Percentiles rank a stretch among this genome's conserved stretches.
These are phyloP conservation scores for Malurus cyaneus DNA, from an alignment of 2,113 vertebrate species.

Conservation along the genomic window DNA sequence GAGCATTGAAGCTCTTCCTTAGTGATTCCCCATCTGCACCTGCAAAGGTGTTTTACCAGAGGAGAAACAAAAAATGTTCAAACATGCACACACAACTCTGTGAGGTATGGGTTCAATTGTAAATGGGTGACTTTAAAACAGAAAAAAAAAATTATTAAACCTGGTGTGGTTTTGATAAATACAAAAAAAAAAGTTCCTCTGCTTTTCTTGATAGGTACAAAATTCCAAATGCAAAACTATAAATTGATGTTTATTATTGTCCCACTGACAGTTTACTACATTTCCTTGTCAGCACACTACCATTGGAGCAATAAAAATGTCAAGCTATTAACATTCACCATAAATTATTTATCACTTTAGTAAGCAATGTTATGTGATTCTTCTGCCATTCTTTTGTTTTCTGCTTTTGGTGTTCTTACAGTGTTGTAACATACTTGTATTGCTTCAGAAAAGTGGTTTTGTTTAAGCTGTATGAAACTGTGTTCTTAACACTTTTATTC, in stretches of 20 bases:
- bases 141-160: not conserved
- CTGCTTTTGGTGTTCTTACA: slow-evolving; percentile 30
- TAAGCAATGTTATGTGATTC: slow-evolving; percentile 28
- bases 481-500: slow-evolving; percentile 65
- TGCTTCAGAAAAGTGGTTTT: slow-evolving; percentile 42
- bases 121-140: not conserved
- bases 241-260: not conserved
- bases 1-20: not conserved
- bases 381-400: slow-evolving; percentile 35
- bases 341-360: slow-evolving; percentile 45
- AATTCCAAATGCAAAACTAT: not conserved
- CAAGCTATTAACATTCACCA: slow-evolving; percentile 31
- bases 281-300: slow-evolving; percentile 46
- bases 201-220: not conserved
- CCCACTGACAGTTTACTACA: not conserved
- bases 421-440: slow-evolving; percentile 53
- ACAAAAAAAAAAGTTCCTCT: not conserved
- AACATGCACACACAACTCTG: not conserved
- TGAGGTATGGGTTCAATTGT: not conserved
- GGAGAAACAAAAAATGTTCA: not conserved
- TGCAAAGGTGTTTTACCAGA: not conserved
- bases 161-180: not conserved
- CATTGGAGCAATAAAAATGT: slow-evolving; percentile 64
- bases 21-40: not conserved
- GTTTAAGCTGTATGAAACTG: slow-evolving; percentile 59